These are phyloP conservation scores for Erythrolamprus reginae DNA, from an alignment of 2,113 vertebrate species.

Conservation along the genomic window DNA sequence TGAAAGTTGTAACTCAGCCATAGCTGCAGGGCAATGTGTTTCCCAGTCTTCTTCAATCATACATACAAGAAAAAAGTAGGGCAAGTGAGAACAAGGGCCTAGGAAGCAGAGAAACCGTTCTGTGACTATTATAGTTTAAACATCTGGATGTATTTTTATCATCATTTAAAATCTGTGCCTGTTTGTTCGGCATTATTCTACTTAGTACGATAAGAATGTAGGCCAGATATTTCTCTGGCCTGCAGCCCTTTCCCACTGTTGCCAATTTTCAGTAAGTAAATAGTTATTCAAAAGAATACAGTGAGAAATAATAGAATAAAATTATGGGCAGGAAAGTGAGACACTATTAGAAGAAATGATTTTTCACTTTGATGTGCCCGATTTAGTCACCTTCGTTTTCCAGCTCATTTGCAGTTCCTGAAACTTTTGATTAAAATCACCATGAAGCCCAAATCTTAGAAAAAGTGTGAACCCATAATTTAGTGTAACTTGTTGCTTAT, in stretches of 20 bases:
- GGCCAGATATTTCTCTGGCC: neutral
- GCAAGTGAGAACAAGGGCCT: neutral
- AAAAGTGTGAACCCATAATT: neutral
- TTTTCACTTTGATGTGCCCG: neutral
- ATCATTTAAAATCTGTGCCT: neutral
- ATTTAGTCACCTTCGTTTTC: neutral
- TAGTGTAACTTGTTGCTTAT: too few relatives aligned
- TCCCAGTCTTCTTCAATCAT: neutral
- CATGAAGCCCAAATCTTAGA: neutral
- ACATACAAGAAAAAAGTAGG: neutral
- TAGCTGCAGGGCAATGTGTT: neutral
- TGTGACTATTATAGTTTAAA: neutral
- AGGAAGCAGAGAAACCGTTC: neutral
- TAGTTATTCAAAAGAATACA: neutral
- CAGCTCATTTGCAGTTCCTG: neutral
- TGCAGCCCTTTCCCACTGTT: neutral
- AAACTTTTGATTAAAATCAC: neutral
- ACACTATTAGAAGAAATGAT: too few relatives aligned
- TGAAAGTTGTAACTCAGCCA: neutral
- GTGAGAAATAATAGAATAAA: too few relatives aligned
- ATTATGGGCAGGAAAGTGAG: too few relatives aligned
- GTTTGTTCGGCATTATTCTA: neutral
- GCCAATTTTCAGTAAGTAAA: neutral
- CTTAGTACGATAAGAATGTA: neutral
- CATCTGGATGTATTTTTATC: neutral